A percentile compares a stretch with the other conserved stretches of the same genome.
Evolutionary conservation across 2,113 vertebrate species (phyloP).

Genomic region (Daubentonia madagascariensis): DNA sequence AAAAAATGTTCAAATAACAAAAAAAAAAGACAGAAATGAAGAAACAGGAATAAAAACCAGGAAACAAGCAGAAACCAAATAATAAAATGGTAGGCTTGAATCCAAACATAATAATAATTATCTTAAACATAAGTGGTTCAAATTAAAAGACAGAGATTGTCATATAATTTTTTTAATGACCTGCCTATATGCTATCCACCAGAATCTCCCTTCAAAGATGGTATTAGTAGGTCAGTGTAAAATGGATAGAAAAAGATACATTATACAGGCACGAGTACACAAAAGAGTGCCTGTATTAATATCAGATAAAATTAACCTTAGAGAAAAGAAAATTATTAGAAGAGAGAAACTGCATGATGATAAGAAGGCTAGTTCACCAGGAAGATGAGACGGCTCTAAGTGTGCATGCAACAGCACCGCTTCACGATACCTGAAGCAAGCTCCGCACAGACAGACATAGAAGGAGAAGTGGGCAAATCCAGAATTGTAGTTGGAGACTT

Average conservation of each 20-base stretch:
- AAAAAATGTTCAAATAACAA: background rate
- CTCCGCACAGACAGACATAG: background rate
- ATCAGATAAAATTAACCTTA: background rate
- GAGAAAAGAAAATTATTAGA: background rate
- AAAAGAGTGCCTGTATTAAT: background rate
- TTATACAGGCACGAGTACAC: background rate
- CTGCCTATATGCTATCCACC: background rate
- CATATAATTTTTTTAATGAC: background rate
- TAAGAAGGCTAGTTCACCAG: too few species aligned
- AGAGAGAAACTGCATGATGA: too few species aligned
- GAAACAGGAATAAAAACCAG: background rate
- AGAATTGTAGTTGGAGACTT: background rate
- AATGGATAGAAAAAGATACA: background rate
- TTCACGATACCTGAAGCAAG: background rate
- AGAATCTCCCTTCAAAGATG: background rate
- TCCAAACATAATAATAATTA: background rate
- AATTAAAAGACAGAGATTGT: background rate
- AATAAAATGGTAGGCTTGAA: background rate
- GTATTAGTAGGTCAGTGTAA: background rate
- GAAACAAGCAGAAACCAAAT: background rate
- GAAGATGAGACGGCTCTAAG: background rate
- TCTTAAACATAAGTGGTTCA: background rate
- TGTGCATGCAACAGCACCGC: background rate
- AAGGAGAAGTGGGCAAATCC: background rate
- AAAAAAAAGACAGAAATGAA: background rate